phyloP scores from a whole-genome alignment of 2,113 vertebrate species.

The Aphelocoma coerulescens region DNA sequence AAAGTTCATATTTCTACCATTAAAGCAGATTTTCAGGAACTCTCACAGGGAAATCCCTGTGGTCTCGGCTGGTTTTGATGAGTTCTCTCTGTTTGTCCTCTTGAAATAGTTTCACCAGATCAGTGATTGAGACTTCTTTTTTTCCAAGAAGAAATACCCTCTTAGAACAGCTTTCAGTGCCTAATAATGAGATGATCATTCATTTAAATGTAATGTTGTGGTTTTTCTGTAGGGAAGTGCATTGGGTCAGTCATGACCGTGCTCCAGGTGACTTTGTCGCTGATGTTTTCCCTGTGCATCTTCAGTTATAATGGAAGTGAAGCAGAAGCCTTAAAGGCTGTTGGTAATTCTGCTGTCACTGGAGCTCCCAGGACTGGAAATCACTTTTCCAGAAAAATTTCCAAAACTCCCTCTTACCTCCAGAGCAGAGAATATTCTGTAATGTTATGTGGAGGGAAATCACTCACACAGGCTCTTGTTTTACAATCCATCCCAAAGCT shows the following conservation, averaged over 20 bases:
- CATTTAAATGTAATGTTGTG: not conserved
- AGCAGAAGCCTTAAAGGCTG: not conserved
- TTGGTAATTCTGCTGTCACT: not conserved
- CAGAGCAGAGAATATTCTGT: not conserved
- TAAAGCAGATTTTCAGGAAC: not conserved
- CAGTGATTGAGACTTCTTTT: not conserved
- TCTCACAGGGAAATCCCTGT: not conserved
- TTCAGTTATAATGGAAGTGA: not conserved
- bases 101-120: not conserved
- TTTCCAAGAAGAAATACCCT: not conserved
- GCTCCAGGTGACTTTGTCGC: not conserved
- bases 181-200: not conserved
- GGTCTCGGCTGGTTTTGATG: not conserved
- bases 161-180: not conserved
- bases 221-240: not conserved
- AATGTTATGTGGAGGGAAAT: not conserved
- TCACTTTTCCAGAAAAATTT: not conserved
- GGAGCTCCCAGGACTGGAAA: not conserved
- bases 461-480: not conserved
- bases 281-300: not conserved
- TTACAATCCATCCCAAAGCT: not conserved
- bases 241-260: not conserved
- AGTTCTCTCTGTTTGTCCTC: not conserved
- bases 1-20: rapidly evolving
- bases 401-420: rapidly evolving